Percentiles rank a stretch among this genome's conserved stretches.
Conservation (phyloP, 2,797 vertebrate species). For the Macropus fuliginosus region DNA sequence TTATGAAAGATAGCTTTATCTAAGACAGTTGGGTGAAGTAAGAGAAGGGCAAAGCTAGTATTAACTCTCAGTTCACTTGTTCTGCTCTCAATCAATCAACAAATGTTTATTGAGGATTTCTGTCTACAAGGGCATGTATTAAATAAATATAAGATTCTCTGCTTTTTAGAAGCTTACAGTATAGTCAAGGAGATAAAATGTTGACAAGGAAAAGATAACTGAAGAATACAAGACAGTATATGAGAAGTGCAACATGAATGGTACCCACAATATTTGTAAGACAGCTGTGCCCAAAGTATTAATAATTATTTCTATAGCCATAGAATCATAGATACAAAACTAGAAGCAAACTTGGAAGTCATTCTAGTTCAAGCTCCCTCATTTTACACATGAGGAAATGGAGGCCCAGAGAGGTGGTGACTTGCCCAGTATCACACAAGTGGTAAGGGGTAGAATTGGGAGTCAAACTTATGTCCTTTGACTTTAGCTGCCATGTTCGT, state of each 20-base stretch:
- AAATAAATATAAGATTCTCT: neutral
- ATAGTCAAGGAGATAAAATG: neutral
- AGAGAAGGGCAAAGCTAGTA: neutral
- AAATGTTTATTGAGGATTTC: slow-evolving; percentile 30
- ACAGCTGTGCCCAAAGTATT: neutral
- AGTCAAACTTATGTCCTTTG: neutral
- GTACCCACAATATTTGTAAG: neutral
- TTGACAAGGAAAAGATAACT: neutral
- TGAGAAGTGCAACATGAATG: neutral
- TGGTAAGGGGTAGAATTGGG: neutral
- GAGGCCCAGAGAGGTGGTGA: neutral
- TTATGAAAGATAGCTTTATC: slow-evolving; percentile 28
- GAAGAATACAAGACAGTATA: neutral
- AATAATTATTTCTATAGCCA: neutral
- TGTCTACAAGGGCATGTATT: neutral
- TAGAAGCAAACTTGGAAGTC: neutral
- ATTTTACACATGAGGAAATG: neutral
- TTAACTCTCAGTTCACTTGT: neutral
- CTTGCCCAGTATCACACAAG: neutral
- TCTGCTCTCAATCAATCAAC: neutral
- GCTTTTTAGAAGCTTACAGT: neutral
- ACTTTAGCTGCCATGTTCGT: neutral
- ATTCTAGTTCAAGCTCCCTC: neutral
- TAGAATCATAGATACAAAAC: neutral
- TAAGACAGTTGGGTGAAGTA: slow-evolving; percentile 31